phyloP scores from a whole-genome alignment of 1,140 invertebrate species.

The Tenebrio molitor region DNA sequence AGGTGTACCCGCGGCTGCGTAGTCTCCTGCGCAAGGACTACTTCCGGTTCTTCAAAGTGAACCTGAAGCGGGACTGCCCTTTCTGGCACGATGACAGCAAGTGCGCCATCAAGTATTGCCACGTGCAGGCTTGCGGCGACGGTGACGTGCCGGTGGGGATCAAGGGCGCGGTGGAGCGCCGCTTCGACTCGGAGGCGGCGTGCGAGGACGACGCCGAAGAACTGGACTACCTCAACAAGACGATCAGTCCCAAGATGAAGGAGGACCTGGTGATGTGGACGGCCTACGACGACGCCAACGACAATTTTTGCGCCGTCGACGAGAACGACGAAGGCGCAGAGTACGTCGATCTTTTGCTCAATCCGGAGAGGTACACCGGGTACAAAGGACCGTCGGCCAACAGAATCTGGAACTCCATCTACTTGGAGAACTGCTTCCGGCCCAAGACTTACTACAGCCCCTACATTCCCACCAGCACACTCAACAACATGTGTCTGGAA shows the following conservation, averaged over 20 bases:
- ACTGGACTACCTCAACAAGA: constrained; percentile 89
- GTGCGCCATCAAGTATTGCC: constrained; percentile 93
- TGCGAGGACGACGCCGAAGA: constrained; percentile 70
- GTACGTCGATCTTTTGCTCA: constrained; percentile 96
- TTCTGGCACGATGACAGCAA: constrained; percentile 95
- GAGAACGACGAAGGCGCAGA: constrained; percentile 84
- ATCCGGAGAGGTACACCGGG: constrained; percentile 98
- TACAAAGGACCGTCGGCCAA: constrained; percentile 92
- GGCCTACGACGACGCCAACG: constrained; percentile 87
- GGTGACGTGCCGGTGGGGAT: constrained; percentile 81
- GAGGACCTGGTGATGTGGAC: constrained; percentile 89
- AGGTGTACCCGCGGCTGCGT: constrained; percentile 90
- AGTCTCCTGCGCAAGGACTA: constrained; percentile 93
- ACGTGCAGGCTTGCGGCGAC: constrained; percentile 90
- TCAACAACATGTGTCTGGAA: constrained; percentile 89
- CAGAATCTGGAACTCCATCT: constrained; percentile 97
- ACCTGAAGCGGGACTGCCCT: constrained; percentile 92
- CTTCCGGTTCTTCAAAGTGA: constrained; percentile 98
- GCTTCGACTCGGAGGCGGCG: not conserved
- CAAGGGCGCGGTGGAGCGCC: constrained; percentile 67
- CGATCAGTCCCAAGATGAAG: constrained; percentile 85
- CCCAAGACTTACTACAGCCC: constrained; percentile 62
- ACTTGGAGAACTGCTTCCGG: constrained; percentile 98
- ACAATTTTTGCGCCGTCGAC: constrained; percentile 93
- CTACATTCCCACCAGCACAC: constrained; percentile 71